These are phyloP conservation scores for Steinernema scapterisci DNA, from an alignment of 2,888 invertebrate genomes.

Conservation along the genomic window DNA sequence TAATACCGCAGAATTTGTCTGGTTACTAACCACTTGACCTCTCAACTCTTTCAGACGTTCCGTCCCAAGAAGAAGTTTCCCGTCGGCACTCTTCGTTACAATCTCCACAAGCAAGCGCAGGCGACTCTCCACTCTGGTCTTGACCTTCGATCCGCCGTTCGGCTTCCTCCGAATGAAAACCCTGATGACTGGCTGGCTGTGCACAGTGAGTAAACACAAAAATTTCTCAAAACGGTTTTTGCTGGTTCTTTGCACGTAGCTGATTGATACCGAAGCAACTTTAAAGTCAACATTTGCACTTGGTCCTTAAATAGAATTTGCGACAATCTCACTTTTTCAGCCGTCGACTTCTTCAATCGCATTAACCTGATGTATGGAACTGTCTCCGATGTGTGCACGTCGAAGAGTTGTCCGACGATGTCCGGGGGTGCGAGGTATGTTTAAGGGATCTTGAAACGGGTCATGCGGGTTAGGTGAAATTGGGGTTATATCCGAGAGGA, in stretches of 20 bases:
- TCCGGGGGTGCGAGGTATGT: slow-evolving; percentile 79
- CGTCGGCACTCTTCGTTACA: slow-evolving; percentile 83
- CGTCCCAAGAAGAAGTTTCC: slow-evolving; percentile 85
- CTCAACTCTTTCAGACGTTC: slow-evolving; percentile 76
- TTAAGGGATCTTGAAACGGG: too few species aligned
- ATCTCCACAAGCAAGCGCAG: slow-evolving; percentile 84
- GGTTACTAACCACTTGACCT: background rate
- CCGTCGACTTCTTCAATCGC: slow-evolving; percentile 90
- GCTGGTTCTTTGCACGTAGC: too few species aligned
- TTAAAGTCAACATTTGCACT: background rate
- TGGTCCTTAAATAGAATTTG: background rate
- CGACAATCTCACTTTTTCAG: slow-evolving; percentile 71
- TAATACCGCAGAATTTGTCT: background rate
- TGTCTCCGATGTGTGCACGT: slow-evolving; percentile 79
- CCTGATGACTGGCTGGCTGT: slow-evolving; percentile 90
- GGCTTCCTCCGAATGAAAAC: slow-evolving; percentile 80
- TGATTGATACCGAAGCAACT: too few species aligned
- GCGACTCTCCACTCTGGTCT: slow-evolving; percentile 87
- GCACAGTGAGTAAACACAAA: slow-evolving; percentile 75
- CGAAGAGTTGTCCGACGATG: slow-evolving; percentile 85
- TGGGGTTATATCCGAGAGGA: too few species aligned
- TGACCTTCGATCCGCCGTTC: slow-evolving; percentile 80
- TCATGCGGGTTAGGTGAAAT: too few species aligned
- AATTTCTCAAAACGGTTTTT: background rate
- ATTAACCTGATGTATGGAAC: slow-evolving; percentile 90